Base-by-base conservation (phyloP, 1,140 invertebrate genomes). In the Wiebesia pumilae region DNA sequence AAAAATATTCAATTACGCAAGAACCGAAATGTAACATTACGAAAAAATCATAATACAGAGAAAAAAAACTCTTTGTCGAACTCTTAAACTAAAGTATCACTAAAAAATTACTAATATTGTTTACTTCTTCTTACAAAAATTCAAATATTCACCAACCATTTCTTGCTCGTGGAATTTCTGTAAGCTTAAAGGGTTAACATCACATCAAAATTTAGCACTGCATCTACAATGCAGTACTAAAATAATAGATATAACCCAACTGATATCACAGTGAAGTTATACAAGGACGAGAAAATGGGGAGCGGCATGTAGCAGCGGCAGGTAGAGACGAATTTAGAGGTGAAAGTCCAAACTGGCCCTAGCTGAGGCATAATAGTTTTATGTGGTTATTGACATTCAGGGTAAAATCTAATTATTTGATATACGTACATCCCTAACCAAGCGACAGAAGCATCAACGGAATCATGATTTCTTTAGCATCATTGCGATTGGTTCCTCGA, bases 301-400 rank as follows among this genome's bases (percentile, higher is more conserved):
- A 67, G 73, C 58, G 69, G 73, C 54, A 69, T 83, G n/a, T n/a
- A n/a, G n/a, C n/a, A n/a, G n/a, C n/a, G n/a, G n/a, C n/a, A 43
- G 54, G 69, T 87, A 81, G 73, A 54, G 88, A 83, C 62, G 58
- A 58, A 73, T 69, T 83, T 43, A 21, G 19, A 21, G 35, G 21
- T 27, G 6, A 21, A 78, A 69, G 87, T 84, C 67, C 81, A 87
- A 58, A 51, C 73, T 82, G 67, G 80, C 69, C 67, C 6, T 14
- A 51, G 80, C 14, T 10, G 16, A 89, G 87, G 89, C 89, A 89
- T 93, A 93, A 93, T 93, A 90, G 90, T 93, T 94, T 92, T 91
- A 93, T 91, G 93, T 91, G 93, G 92, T 93, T 93, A 94, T 93
- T 93, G 93, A 93, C 93, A 91, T 93, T 93, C 90, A 90, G 90